Evolutionary conservation across 2,888 invertebrate genomes (phyloP).

Genomic region (Campoplex capitator): DNA sequence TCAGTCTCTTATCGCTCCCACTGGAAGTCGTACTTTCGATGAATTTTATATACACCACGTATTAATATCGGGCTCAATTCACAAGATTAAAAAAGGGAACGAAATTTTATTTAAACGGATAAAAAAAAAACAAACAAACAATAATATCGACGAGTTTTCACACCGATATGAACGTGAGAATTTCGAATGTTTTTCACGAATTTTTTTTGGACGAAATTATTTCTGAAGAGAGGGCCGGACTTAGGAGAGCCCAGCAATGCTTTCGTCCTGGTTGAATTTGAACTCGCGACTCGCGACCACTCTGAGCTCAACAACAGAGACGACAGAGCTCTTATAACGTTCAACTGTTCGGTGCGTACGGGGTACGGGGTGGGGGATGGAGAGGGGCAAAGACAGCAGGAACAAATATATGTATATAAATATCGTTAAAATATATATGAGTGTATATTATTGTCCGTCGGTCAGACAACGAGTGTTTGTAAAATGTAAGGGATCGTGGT

Average conservation of each 20-base stretch:
- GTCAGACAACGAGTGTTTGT: neutral
- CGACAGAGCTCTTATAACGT: slow-evolving; percentile 21
- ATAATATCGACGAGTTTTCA: neutral
- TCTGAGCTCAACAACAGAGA: slow-evolving; percentile 6
- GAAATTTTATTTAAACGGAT: neutral
- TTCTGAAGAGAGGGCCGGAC: neutral
- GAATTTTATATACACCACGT: slow-evolving; percentile 20
- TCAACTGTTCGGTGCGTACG: slow-evolving; percentile 10
- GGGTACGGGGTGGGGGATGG: slow-evolving; percentile 1
- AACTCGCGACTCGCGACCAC: slow-evolving; percentile 5
- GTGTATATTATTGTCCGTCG: neutral
- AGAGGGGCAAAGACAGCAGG: neutral
- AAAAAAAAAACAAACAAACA: neutral
- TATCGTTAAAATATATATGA: neutral
- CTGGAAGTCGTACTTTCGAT: slow-evolving; percentile 12
- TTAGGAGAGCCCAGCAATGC: neutral
- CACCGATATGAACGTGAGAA: neutral
- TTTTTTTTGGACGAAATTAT: neutral
- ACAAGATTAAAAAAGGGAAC: neutral
- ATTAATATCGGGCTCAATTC: slow-evolving; percentile 7
- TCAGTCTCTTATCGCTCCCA: slow-evolving; percentile 20
- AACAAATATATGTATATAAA: neutral
- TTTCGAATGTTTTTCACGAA: neutral
- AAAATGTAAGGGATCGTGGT: neutral
- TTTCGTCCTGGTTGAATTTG: slow-evolving; percentile 12